A percentile compares a stretch with the other conserved stretches of the same genome.
Conservation (phyloP, 2,113 vertebrate genomes). For the Syrrhaptes paradoxus region DNA sequence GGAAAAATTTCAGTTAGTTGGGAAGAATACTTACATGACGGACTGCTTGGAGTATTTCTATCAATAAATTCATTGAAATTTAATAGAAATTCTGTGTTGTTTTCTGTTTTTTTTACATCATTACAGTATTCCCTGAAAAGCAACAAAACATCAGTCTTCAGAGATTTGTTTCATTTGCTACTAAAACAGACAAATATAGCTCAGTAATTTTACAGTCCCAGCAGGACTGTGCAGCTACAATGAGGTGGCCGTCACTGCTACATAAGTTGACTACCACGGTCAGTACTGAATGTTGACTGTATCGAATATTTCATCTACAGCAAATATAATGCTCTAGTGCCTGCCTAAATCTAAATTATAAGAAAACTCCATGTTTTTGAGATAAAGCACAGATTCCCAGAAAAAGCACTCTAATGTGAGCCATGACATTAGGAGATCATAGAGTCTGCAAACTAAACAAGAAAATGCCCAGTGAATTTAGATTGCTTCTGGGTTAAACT, state of each 20-base stretch:
- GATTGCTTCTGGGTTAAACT: not conserved
- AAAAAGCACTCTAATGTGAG: not conserved
- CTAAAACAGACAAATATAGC: not conserved
- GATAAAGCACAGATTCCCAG: not conserved
- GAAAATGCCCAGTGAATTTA: not conserved
- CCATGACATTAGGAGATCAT: not conserved
- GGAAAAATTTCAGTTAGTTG: not conserved
- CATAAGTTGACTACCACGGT: not conserved
- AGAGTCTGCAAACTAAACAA: not conserved
- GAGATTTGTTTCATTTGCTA: not conserved
- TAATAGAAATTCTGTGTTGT: conserved; percentile 95
- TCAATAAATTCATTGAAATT: conserved; percentile 93
- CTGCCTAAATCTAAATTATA: not conserved
- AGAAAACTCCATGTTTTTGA: not conserved
- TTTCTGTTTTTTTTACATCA: conserved; percentile 88
- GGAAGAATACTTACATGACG: conserved; percentile 86
- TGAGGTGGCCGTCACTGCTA: not conserved
- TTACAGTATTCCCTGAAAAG: conserved; percentile 93
- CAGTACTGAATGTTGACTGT: not conserved
- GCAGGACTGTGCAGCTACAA: not conserved
- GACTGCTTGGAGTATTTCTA: conserved; percentile 85
- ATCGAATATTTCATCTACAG: not conserved
- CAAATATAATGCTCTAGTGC: not conserved
- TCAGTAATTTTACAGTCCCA: not conserved
- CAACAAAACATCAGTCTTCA: not conserved